phyloP scores from a whole-genome alignment of 2,797 vertebrate species.

The Ficedula albicollis region DNA sequence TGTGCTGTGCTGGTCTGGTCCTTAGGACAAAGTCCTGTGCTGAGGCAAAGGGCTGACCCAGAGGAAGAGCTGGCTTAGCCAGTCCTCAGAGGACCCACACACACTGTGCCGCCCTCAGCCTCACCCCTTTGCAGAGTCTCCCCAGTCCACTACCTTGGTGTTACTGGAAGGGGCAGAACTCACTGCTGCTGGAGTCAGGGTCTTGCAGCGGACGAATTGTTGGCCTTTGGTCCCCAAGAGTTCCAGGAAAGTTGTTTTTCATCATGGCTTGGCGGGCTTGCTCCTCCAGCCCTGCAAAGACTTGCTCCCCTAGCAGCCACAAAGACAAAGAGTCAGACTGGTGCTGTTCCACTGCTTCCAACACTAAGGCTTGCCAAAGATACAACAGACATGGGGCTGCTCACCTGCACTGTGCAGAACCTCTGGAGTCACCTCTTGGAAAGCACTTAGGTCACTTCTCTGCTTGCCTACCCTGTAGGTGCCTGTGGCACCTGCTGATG shows the following conservation, averaged over 20 bases:
- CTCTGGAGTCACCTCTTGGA: slow-evolving; percentile 7
- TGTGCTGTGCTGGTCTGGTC: not conserved
- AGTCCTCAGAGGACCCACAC: not conserved
- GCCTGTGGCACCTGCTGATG: not conserved
- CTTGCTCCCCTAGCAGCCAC: slow-evolving; percentile 80
- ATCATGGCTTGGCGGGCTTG: slow-evolving; percentile 82
- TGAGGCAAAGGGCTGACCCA: not conserved
- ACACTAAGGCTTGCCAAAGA: not conserved
- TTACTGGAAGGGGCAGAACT: slow-evolving; percentile 76
- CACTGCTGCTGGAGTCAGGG: slow-evolving; percentile 80
- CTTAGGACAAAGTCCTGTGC: not conserved
- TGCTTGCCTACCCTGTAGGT: not conserved
- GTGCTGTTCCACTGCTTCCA: not conserved
- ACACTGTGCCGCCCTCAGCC: not conserved
- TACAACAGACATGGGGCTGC: not conserved
- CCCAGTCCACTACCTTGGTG: slow-evolving; percentile 61
- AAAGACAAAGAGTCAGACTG: slow-evolving; percentile 70
- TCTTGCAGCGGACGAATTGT: slow-evolving; percentile 68
- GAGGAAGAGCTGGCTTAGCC: not conserved
- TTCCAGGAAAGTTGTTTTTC: slow-evolving; percentile 77
- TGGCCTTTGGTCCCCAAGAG: slow-evolving; percentile 72
- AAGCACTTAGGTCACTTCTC: not conserved
- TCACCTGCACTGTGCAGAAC: slow-evolving; percentile 22
- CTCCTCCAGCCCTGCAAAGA: slow-evolving; percentile 82
- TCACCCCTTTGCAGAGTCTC: slow-evolving; percentile 26